A percentile compares a stretch with the other conserved stretches of the same genome.
Evolutionary conservation across 2,888 invertebrate genomes (phyloP).

Genomic region (Entomobrya multifasciata): DNA sequence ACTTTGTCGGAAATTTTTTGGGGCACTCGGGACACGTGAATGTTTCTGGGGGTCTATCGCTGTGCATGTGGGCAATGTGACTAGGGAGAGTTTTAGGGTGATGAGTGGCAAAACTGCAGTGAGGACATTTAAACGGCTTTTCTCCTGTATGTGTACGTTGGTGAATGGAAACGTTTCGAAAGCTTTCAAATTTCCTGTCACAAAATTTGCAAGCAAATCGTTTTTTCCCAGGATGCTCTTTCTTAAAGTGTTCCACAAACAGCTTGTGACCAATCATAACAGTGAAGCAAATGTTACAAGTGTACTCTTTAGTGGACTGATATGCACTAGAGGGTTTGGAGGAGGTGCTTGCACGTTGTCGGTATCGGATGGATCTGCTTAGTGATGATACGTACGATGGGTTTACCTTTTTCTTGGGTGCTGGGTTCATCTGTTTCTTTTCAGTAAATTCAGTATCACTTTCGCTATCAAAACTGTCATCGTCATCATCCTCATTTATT

Average conservation of each 20-base stretch:
- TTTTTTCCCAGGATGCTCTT: not conserved
- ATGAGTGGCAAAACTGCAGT: not conserved
- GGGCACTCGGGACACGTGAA: not conserved
- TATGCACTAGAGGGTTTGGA: not conserved
- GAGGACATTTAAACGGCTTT: not conserved
- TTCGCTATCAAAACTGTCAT: too few species aligned
- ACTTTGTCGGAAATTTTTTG: not conserved
- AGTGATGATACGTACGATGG: too few species aligned
- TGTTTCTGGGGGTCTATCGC: not conserved
- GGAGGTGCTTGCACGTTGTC: too few species aligned
- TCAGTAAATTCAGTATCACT: too few species aligned
- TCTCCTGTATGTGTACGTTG: constrained; percentile 1
- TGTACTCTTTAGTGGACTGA: not conserved
- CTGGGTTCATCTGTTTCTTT: too few species aligned
- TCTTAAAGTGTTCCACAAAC: not conserved
- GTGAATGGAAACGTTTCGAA: not conserved
- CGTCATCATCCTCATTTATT: too few species aligned
- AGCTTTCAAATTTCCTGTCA: not conserved
- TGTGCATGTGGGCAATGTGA: not conserved
- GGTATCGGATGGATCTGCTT: too few species aligned
- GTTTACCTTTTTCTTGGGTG: too few species aligned
- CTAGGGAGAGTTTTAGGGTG: not conserved
- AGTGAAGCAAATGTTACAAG: constrained; percentile 18
- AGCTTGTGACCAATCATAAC: not conserved
- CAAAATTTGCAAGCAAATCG: constrained; percentile 20